Evolutionary conservation across 2,888 invertebrate species (phyloP).

Genomic region (Parnassius mnemosyne): DNA sequence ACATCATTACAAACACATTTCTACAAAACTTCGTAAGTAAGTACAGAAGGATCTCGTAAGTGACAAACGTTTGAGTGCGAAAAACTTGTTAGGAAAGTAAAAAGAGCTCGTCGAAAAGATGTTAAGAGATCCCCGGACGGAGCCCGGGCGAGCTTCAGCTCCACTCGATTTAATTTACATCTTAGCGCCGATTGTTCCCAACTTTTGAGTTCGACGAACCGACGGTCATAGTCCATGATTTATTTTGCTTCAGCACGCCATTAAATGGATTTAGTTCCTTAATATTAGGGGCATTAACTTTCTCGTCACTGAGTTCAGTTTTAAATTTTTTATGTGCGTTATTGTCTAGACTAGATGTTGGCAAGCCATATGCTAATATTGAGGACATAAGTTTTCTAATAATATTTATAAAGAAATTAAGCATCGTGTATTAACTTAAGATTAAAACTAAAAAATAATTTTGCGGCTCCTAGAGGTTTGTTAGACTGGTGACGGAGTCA

Average conservation of each 20-base stretch:
- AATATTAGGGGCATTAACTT: slow-evolving; percentile 52
- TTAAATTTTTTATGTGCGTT: slow-evolving; percentile 37
- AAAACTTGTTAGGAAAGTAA: slow-evolving; percentile 75
- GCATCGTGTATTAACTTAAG: no score
- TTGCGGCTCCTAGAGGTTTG: no score
- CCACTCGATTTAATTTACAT: slow-evolving; percentile 77
- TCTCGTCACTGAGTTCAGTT: slow-evolving; percentile 24
- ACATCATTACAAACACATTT: slow-evolving; percentile 37
- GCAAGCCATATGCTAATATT: slow-evolving; percentile 5
- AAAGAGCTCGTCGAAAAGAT: slow-evolving; percentile 64
- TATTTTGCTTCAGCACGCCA: slow-evolving; percentile 63
- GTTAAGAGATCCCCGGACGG: slow-evolving; percentile 47
- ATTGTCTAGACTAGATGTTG: slow-evolving; percentile 41
- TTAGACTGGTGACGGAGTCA: no score
- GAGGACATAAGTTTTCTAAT: slow-evolving; percentile 7
- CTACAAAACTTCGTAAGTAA: slow-evolving; percentile 49
- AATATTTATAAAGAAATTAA: no score
- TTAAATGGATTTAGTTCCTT: slow-evolving; percentile 67
- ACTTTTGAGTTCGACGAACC: slow-evolving; percentile 70
- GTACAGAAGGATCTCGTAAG: slow-evolving; percentile 48
- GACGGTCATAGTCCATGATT: slow-evolving; percentile 60
- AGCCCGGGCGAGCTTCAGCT: slow-evolving; percentile 23
- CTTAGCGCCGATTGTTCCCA: slow-evolving; percentile 67
- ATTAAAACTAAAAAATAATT: no score
- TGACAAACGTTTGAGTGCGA: slow-evolving; percentile 67